Conservation (phyloP, 2,888 invertebrate species). For the Onthophagus sagittarius region DNA sequence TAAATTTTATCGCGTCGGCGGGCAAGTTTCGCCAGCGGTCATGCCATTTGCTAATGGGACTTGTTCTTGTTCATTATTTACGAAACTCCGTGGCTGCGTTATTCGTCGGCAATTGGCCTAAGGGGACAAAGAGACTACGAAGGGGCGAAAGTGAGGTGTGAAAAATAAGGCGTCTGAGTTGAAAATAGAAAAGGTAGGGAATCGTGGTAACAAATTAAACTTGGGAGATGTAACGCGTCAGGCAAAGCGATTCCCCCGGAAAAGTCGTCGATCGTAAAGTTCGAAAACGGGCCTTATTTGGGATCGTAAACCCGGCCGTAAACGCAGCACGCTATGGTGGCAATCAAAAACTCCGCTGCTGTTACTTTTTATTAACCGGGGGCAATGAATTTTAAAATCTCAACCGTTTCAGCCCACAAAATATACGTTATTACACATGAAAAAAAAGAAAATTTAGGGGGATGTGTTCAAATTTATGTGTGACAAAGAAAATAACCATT, state of each 20-base stretch:
- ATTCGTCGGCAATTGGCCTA: background rate
- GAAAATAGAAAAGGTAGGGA: background rate
- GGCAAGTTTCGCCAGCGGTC: background rate
- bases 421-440: background rate
- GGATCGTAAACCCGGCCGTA: constrained; percentile 8
- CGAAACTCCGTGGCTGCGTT: background rate
- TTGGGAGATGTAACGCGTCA: constrained; percentile 9
- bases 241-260: constrained; percentile 3
- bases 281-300: constrained; percentile 11
- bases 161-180: background rate
- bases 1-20: background rate
- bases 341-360: constrained; percentile 6
- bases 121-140: background rate
- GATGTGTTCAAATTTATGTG: background rate
- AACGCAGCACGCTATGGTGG: constrained; percentile 10
- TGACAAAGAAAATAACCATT: background rate
- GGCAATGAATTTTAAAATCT: constrained; percentile 13
- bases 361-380: constrained; percentile 12
- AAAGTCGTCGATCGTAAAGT: constrained; percentile 11
- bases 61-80: background rate
- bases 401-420: constrained; percentile 4
- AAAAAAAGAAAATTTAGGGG: background rate
- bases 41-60: background rate
- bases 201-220: constrained; percentile 9
- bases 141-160: background rate